These are phyloP conservation scores for Euplagia quadripunctaria DNA, from an alignment of 2,888 invertebrate genomes.

Conservation along the genomic window DNA sequence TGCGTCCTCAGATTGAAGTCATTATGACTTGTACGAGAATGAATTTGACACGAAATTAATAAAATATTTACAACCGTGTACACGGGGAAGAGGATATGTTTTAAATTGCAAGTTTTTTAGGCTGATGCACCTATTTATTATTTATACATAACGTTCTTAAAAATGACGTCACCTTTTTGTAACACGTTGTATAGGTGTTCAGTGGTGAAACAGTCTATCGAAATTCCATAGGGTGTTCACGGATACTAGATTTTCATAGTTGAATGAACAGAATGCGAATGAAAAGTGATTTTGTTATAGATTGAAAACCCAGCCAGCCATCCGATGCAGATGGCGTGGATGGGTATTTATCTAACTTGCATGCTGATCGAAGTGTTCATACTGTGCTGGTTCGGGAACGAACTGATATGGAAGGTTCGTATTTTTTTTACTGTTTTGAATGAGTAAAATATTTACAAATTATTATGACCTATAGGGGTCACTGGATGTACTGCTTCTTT, in stretches of 20 bases:
- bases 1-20: too few relatives aligned
- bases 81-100: too few relatives aligned
- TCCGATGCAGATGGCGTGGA: slow-evolving; percentile 84
- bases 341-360: slow-evolving; percentile 82
- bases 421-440: not conserved
- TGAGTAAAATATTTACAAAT: not conserved
- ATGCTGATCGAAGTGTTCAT: slow-evolving; percentile 85
- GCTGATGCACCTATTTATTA: too few relatives aligned
- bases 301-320: slow-evolving; percentile 82
- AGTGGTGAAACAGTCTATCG: not conserved
- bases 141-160: too few relatives aligned
- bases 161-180: too few relatives aligned
- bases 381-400: slow-evolving; percentile 84
- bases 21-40: too few relatives aligned
- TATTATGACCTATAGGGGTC: not conserved
- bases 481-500: not conserved
- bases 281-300: slow-evolving; percentile 58
- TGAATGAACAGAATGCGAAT: slow-evolving; percentile 25
- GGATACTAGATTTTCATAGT: not conserved
- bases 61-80: too few relatives aligned
- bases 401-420: slow-evolving; percentile 80
- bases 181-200: not conserved
- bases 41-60: too few relatives aligned
- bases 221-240: not conserved
- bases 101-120: too few relatives aligned